These are phyloP conservation scores for Rhadinocentrus ornatus DNA, from an alignment of 2,797 vertebrate genomes.

Conservation along the genomic window DNA sequence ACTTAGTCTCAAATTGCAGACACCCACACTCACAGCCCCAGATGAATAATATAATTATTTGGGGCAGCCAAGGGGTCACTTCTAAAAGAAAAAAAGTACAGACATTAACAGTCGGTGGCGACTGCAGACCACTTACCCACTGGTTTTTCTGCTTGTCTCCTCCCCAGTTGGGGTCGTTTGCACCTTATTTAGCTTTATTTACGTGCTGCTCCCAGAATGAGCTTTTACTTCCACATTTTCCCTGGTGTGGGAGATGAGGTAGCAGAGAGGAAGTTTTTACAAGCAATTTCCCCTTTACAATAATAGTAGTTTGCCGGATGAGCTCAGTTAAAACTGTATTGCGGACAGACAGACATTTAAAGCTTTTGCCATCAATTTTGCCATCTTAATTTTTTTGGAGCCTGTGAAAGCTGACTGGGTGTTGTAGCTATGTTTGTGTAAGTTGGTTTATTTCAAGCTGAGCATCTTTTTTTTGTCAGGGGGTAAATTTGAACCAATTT, in stretches of 20 bases:
- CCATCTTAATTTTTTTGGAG: neutral
- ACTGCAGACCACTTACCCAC: constrained; percentile 34
- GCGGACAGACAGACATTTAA: constrained; percentile 37
- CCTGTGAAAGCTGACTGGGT: constrained; percentile 23
- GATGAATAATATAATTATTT: constrained; percentile 78
- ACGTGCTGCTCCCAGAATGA: constrained; percentile 44
- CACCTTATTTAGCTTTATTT: constrained; percentile 75
- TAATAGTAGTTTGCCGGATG: constrained; percentile 46
- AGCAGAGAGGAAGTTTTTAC: constrained; percentile 56
- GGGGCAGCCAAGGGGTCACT: constrained; percentile 64
- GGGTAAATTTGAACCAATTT: constrained; percentile 17
- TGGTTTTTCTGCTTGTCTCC: neutral
- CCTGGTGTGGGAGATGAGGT: constrained; percentile 26
- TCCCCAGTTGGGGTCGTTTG: constrained; percentile 59
- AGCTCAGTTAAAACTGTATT: constrained; percentile 32
- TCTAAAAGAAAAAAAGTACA: constrained; percentile 71
- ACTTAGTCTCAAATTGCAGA: constrained; percentile 64
- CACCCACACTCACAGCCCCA: constrained; percentile 65
- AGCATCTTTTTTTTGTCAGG: neutral
- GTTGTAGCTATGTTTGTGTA: constrained; percentile 15
- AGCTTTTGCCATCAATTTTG: constrained; percentile 32
- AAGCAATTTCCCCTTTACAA: constrained; percentile 66
- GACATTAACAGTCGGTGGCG: constrained; percentile 71
- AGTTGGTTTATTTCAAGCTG: constrained; percentile 29
- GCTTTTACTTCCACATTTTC: constrained; percentile 43